A percentile compares a stretch with the other conserved stretches of the same genome.
phyloP scores from a whole-genome alignment of 2,113 vertebrate genomes.

The Myxocyprinus asiaticus region DNA sequence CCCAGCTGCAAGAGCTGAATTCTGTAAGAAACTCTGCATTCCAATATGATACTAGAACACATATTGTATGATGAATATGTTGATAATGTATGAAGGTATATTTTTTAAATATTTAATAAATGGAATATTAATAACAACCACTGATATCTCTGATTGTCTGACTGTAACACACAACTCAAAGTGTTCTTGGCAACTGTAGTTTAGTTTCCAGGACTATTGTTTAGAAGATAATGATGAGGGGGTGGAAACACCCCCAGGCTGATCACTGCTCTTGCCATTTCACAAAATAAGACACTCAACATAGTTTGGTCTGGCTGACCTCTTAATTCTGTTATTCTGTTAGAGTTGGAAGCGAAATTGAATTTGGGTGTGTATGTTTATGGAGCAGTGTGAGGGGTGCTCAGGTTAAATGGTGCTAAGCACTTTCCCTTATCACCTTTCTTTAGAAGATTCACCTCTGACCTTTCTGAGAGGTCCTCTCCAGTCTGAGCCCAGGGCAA shows the following conservation, averaged over 20 bases:
- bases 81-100: too few species aligned
- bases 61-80: too few species aligned
- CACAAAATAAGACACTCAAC: conserved; percentile 50
- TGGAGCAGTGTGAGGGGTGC: conserved; percentile 28
- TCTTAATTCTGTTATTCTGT: conserved; percentile 61
- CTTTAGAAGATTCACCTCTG: conserved; percentile 61
- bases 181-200: neutral
- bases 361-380: conserved; percentile 38
- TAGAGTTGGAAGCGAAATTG: conserved; percentile 32
- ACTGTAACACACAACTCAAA: neutral
- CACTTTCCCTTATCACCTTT: conserved; percentile 63
- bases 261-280: conserved; percentile 54
- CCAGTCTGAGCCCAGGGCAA: conserved; percentile 42
- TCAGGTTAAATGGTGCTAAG: conserved; percentile 58
- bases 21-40: too few species aligned
- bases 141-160: neutral
- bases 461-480: conserved; percentile 47
- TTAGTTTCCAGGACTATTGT: conserved; percentile 19
- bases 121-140: neutral
- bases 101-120: too few species aligned
- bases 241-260: conserved; percentile 31
- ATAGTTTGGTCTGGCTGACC: conserved; percentile 61
- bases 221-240: conserved; percentile 16
- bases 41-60: too few species aligned
- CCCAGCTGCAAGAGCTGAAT: too few species aligned